Evolutionary conservation across 2,888 invertebrate genomes (phyloP).

Genomic region (Chelonus formosanus): DNA sequence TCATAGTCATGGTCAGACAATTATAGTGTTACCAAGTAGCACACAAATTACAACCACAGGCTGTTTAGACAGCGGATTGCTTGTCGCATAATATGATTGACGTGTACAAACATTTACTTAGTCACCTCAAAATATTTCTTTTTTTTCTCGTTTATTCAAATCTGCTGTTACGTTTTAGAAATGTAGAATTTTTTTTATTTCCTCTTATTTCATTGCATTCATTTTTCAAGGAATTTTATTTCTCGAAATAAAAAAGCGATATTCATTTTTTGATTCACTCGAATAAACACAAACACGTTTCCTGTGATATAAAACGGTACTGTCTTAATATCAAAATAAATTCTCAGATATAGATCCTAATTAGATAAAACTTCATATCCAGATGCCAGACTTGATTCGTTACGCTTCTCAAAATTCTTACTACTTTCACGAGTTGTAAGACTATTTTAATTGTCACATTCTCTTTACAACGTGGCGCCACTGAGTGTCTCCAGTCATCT

Average conservation of each 20-base stretch:
- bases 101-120: conserved; percentile 56
- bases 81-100: conserved; percentile 52
- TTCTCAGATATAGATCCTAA: conserved; percentile 22
- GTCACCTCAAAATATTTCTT: conserved; percentile 43
- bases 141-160: conserved; percentile 11
- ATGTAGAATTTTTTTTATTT: no score
- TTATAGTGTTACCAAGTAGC: neutral
- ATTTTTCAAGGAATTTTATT: no score
- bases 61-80: conserved; percentile 54
- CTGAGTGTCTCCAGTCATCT: no score
- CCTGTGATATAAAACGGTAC: conserved; percentile 6
- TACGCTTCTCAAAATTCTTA: conserved; percentile 14
- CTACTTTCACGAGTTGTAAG: no score
- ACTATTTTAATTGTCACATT: no score
- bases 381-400: conserved; percentile 23
- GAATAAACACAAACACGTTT: no score
- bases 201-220: no score
- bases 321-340: conserved; percentile 23
- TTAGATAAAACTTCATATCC: conserved; percentile 24
- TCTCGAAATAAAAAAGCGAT: no score
- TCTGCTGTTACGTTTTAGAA: no score
- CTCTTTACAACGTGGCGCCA: no score
- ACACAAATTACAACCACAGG: conserved; percentile 13
- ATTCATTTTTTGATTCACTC: no score
- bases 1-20: neutral